Conservation (phyloP, 2,888 invertebrate species). For the Nebria brevicollis region DNA sequence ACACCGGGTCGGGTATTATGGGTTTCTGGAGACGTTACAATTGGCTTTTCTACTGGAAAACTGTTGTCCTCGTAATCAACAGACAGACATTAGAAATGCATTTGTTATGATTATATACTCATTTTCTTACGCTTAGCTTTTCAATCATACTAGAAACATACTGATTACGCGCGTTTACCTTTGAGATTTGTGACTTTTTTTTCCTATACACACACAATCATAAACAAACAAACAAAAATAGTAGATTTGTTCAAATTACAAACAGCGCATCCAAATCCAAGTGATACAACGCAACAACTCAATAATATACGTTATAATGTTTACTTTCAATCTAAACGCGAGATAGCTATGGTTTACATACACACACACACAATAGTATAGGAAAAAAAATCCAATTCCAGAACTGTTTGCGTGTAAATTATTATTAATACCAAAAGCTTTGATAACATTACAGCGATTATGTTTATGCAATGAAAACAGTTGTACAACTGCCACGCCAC, state of each 20-base stretch:
- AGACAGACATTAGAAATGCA: slow-evolving; percentile 10
- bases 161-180: no score
- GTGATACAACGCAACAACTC: no score
- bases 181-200: no score
- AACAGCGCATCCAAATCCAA: no score
- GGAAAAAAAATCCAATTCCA: not conserved
- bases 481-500: not conserved
- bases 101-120: slow-evolving; percentile 9
- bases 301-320: not conserved
- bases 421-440: not conserved
- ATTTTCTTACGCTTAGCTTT: not conserved
- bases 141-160: no score
- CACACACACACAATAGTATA: not conserved
- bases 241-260: no score
- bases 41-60: not conserved
- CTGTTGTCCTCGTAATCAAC: not conserved
- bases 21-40: not conserved
- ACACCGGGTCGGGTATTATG: not conserved
- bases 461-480: slow-evolving; percentile 37
- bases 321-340: not conserved
- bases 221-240: no score
- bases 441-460: slow-evolving; percentile 32
- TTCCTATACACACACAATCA: no score
- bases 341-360: not conserved
- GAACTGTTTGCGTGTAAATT: not conserved